phyloP scores from a whole-genome alignment of 2,888 invertebrate genomes.

The Cinara cedri region DNA sequence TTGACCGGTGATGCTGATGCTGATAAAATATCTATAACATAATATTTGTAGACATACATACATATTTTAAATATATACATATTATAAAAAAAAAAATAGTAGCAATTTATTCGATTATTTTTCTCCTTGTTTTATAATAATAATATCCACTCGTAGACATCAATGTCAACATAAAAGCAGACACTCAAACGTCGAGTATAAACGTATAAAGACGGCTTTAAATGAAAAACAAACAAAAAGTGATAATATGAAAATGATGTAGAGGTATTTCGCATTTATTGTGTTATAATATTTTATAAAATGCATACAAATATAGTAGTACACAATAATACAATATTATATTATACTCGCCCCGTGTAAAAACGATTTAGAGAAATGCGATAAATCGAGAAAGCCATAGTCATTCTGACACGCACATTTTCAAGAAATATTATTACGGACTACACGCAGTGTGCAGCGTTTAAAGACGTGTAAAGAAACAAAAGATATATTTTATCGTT shows the following conservation, averaged over 20 bases:
- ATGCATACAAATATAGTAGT: background rate
- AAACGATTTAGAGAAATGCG: background rate
- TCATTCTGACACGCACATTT: slow-evolving; percentile 8
- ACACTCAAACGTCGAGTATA: background rate
- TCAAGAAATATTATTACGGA: slow-evolving; percentile 15
- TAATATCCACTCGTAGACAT: background rate
- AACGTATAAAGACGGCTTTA: no score
- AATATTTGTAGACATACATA: background rate
- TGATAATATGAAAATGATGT: no score
- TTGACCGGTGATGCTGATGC: background rate
- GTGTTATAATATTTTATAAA: background rate
- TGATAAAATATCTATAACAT: slow-evolving; percentile 21
- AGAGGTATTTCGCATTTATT: no score
- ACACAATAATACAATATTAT: background rate
- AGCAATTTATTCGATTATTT: background rate
- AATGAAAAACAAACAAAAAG: no score
- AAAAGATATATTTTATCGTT: slow-evolving; percentile 13
- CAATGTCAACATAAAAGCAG: background rate
- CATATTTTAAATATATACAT: background rate
- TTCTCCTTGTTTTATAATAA: no score
- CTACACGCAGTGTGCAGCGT: no score
- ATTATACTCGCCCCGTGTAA: background rate
- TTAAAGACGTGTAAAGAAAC: slow-evolving; percentile 5
- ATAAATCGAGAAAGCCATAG: slow-evolving; percentile 17
- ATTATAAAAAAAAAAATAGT: background rate